Evolutionary conservation across 2,888 invertebrate species (phyloP), one percentile per base, ranked within the genome.

Genomic region (Monopis laevigella): DNA sequence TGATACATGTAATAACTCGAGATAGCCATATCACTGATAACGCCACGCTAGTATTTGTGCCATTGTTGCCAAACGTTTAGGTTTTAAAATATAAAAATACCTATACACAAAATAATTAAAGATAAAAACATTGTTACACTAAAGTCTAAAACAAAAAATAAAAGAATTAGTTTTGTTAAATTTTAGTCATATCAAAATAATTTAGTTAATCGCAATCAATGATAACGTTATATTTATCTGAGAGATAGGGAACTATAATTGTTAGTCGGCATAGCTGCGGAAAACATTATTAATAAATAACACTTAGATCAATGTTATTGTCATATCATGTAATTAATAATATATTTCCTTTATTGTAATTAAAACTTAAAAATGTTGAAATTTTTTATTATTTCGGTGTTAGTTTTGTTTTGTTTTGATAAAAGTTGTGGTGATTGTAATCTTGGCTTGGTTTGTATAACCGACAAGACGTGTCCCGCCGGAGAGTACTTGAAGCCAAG

Each of bases 1-100:
- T 68, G 67, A 62, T 66, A 69, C 63, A 64, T 62, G 63, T 68
- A 71, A 71, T 69, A 64, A 69, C 66, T 66, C 62, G 60, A 75
- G 78, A 78, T 77, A 78, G 70, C 71, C 77, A 75, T 75, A 75
- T 54, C 54, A 55, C 63, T 73, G 78, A 80, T 78, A 78, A 78
- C 63, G 54, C 51, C 30, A 39, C 14, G 36, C 28, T 39, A 39
- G 17, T 39, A 27, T 27, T 27, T 36, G 12, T n/a, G 36, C 7
- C 17, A 29, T 36, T 36, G 13, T 36, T 24, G 11, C 7, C 12
- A 10, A 6, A 24, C 24, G 24, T 24, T 24, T 7, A 7, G 24
- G 6, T 24, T 24, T 24, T 24, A 24, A n/a, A n/a, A n/a, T n/a
- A n/a, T n/a, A n/a, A n/a, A n/a, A n/a, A n/a, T n/a, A n/a, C n/a